Base-by-base conservation (phyloP, 53 echinoderm and acorn worm species). In the Paracentrotus lividus region DNA sequence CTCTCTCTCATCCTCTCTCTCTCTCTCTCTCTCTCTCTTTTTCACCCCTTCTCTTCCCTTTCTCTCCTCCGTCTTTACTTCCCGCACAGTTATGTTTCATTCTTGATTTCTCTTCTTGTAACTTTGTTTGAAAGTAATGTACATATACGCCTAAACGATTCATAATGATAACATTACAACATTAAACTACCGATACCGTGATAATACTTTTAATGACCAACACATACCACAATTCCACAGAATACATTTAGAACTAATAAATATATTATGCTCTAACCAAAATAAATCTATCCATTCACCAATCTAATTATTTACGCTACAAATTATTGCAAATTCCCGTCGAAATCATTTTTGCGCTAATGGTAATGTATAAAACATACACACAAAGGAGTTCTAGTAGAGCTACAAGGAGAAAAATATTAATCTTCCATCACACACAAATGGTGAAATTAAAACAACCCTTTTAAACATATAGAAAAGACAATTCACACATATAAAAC, bases 131-230 rank as follows among this genome's bases (percentile, higher is more conserved):
- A n/a, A n/a, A n/a, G n/a, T n/a, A n/a, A n/a, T n/a, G n/a, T n/a
- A n/a, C n/a, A n/a, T n/a, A n/a, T n/a, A n/a, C n/a, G n/a, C n/a
- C n/a, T n/a, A 15, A 64, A 16, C 21, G 36, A 36, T 40, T 40
- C 38, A 40, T 72, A n/a, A 15, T 21, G 20, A 40, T 40, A 18
- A 40, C 34, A 1, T 32, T 14, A 72, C 18, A 72, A 40, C 36
- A 16, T 5, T 38, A 34, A 13, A 44, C 5, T 49, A 10, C 47
- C 44, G 12, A 43, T 81, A 81, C 26, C 44, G 24, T 44, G 24
- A 81, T 47, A 45, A 81, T 47, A 45, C 26, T 26, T 81, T 81
- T 81, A 81, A 81, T 81, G 42, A 81, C 49, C 81, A 72, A 72
- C 38, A 24, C 47, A 45, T 81, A 81, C 44, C 81, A 45, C 38